phyloP scores from a whole-genome alignment of 2,888 invertebrate genomes.

The Drosophila pseudotalamancana region DNA sequence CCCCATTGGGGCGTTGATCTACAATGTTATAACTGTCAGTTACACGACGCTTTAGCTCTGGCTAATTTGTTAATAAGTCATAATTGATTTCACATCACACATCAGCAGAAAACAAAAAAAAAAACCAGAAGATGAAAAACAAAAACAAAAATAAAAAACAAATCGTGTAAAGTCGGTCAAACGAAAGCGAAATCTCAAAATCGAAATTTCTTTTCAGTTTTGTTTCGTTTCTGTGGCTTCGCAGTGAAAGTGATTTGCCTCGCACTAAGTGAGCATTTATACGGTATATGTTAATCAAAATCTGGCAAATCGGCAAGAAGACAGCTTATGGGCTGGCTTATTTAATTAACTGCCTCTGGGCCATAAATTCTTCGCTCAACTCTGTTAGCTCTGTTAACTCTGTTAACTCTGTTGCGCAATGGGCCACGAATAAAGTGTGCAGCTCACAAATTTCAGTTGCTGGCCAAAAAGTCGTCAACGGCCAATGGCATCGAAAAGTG shows the following conservation, averaged over 20 bases:
- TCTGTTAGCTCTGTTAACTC: slow-evolving; percentile 3
- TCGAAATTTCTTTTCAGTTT: slow-evolving; percentile 62
- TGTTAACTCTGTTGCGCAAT: slow-evolving; percentile 58
- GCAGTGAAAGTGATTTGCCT: slow-evolving; percentile 70
- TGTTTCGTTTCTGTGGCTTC: slow-evolving; percentile 33
- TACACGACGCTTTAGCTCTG: slow-evolving; percentile 48
- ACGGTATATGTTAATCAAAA: slow-evolving; percentile 68
- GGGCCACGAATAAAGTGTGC: slow-evolving; percentile 20
- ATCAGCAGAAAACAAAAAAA: slow-evolving; percentile 14
- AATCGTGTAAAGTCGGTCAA: slow-evolving; percentile 23
- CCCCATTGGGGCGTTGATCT: slow-evolving; percentile 43
- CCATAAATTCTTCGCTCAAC: slow-evolving; percentile 63
- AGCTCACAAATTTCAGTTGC: slow-evolving; percentile 27
- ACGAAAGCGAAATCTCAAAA: slow-evolving; percentile 67
- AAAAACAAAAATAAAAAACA: neutral
- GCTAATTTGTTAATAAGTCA: slow-evolving; percentile 78
- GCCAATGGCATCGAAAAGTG: slow-evolving; percentile 64
- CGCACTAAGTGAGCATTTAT: slow-evolving; percentile 53
- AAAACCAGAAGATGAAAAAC: neutral
- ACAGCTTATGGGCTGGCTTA: neutral
- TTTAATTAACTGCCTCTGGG: slow-evolving; percentile 54
- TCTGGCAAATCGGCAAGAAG: slow-evolving; percentile 2
- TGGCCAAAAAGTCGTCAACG: slow-evolving; percentile 54
- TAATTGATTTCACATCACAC: slow-evolving; percentile 79
- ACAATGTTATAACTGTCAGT: slow-evolving; percentile 63